Conservation (phyloP, 2,113 vertebrate species). For the Apeltes quadracus region DNA sequence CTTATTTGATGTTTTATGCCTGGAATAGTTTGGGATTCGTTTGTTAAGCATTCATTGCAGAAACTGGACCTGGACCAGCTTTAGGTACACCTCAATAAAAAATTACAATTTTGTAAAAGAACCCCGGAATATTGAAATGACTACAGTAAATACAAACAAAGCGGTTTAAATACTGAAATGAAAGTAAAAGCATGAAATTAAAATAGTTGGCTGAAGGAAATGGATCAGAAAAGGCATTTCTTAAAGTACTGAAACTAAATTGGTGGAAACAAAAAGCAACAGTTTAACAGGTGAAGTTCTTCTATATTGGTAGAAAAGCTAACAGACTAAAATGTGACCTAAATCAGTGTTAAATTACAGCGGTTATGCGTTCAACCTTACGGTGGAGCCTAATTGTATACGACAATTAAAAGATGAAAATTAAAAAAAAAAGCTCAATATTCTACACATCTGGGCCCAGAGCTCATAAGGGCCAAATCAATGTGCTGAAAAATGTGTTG, state of each 20-base stretch:
- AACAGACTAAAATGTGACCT: background rate
- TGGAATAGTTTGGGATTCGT: background rate
- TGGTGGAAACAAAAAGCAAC: background rate
- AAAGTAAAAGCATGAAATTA: background rate
- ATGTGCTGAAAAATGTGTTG: background rate
- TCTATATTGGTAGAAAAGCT: background rate
- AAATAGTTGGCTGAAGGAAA: background rate
- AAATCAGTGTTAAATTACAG: too few relatives aligned
- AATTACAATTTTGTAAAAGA: too few relatives aligned
- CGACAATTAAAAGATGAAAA: too few relatives aligned
- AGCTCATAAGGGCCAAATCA: background rate
- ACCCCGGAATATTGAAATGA: background rate
- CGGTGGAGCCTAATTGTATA: too few relatives aligned
- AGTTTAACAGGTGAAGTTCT: background rate
- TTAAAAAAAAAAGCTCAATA: too few relatives aligned
- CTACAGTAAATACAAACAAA: background rate
- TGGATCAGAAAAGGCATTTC: background rate
- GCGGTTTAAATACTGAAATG: background rate
- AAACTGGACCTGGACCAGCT: slow-evolving; percentile 8
- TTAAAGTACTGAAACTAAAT: background rate
- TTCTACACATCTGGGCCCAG: too few relatives aligned
- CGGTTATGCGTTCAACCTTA: too few relatives aligned
- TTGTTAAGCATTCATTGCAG: too few relatives aligned
- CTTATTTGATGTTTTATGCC: background rate
- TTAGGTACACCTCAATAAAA: too few relatives aligned